Evolutionary conservation across 1,140 invertebrate species (phyloP).

Genomic region (Drosophila pseudoobscura): DNA sequence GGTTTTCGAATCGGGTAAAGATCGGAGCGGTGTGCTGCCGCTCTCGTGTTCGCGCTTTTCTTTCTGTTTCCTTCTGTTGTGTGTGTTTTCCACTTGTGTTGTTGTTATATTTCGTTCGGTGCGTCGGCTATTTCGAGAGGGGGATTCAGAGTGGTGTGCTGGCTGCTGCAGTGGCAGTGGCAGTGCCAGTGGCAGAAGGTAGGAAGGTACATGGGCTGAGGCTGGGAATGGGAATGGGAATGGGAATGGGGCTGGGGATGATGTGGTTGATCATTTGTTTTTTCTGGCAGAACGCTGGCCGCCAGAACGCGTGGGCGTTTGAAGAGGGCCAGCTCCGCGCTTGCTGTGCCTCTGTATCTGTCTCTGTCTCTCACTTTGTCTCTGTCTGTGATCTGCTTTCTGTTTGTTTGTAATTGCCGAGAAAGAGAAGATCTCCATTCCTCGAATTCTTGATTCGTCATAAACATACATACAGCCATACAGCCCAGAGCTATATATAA

Average conservation of each 20-base stretch:
- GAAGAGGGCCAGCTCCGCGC: constrained; percentile 19
- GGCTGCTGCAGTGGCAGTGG: too few relatives aligned
- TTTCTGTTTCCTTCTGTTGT: too few relatives aligned
- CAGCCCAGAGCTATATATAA: constrained; percentile 23
- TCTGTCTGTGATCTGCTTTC: not conserved
- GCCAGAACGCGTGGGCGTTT: constrained; percentile 5
- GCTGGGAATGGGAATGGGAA: not conserved
- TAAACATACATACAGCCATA: constrained; percentile 34
- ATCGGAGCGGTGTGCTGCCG: constrained; percentile 1
- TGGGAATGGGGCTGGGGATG: not conserved
- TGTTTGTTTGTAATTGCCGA: constrained; percentile 40
- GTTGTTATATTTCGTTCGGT: too few relatives aligned
- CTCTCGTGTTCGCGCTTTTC: constrained; percentile 48
- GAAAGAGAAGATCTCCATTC: constrained; percentile 37
- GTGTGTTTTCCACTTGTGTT: too few relatives aligned
- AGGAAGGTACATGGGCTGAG: too few relatives aligned
- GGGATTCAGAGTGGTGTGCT: too few relatives aligned
- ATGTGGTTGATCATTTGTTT: constrained; percentile 26
- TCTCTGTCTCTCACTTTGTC: not conserved
- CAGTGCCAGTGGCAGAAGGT: too few relatives aligned
- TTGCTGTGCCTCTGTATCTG: constrained; percentile 3
- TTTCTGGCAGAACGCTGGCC: not conserved
- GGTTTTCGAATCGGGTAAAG: constrained; percentile 42
- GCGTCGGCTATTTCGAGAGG: too few relatives aligned
- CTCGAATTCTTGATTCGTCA: constrained; percentile 46